phyloP scores from a whole-genome alignment of 2,888 invertebrate species.

The Lymantria monacha region DNA sequence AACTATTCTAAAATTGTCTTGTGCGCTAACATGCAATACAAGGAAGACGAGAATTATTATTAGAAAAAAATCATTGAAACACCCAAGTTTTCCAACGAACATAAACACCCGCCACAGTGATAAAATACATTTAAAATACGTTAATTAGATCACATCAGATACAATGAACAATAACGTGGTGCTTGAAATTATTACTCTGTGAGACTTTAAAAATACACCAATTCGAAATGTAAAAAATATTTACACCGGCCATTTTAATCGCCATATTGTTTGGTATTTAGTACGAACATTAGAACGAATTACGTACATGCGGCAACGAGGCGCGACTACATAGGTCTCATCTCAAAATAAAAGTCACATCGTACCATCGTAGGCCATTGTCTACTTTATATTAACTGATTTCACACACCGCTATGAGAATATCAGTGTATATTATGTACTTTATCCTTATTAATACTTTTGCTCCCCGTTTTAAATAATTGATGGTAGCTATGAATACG shows the following conservation, averaged over 20 bases:
- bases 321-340: neutral
- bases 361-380: no score
- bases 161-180: slow-evolving; percentile 62
- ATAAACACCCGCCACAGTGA: slow-evolving; percentile 39
- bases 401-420: no score
- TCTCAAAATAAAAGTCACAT: no score
- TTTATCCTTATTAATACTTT: no score
- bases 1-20: slow-evolving; percentile 67
- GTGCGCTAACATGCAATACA: slow-evolving; percentile 72
- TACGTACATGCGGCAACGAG: slow-evolving; percentile 1
- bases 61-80: slow-evolving; percentile 41
- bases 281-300: no score
- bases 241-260: slow-evolving; percentile 51
- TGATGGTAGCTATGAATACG: no score
- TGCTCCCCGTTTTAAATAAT: no score
- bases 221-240: slow-evolving; percentile 72
- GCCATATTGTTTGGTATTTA: slow-evolving; percentile 13
- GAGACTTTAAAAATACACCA: slow-evolving; percentile 68
- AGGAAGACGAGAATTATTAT: slow-evolving; percentile 70
- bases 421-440: no score
- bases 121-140: slow-evolving; percentile 49
- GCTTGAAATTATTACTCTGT: slow-evolving; percentile 65
- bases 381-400: no score
- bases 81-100: slow-evolving; percentile 70
- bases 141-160: slow-evolving; percentile 64